Conservation (phyloP, 1,140 invertebrate genomes). For the Tetraneura akinire region DNA sequence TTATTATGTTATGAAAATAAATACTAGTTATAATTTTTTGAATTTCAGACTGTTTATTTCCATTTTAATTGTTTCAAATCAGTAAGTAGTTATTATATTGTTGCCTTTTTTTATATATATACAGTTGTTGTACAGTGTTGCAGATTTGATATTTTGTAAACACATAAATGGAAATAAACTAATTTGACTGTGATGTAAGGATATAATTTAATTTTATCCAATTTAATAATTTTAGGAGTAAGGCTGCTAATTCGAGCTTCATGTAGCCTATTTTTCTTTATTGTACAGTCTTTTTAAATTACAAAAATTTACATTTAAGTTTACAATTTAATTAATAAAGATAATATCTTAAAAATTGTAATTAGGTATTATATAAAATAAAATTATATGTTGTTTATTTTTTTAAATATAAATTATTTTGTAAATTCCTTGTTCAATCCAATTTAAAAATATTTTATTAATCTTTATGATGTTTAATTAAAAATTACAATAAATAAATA, state of each 20-base stretch:
- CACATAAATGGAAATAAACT: slow-evolving; percentile 45
- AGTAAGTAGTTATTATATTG: slow-evolving; percentile 42
- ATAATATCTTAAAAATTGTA: slow-evolving; percentile 34
- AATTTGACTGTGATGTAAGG: slow-evolving; percentile 46
- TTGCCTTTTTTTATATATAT: slow-evolving; percentile 45
- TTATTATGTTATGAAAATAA: slow-evolving; percentile 36
- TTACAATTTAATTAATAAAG: neutral
- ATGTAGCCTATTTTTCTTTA: slow-evolving; percentile 44
- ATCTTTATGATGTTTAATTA: no score
- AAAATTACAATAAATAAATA: no score
- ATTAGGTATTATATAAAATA: slow-evolving; percentile 19
- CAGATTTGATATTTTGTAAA: slow-evolving; percentile 42
- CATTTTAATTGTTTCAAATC: slow-evolving; percentile 21
- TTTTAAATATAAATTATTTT: neutral
- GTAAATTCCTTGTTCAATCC: neutral
- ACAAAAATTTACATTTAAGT: slow-evolving; percentile 32
- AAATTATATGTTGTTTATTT: slow-evolving; percentile 49
- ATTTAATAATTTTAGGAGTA: slow-evolving; percentile 46
- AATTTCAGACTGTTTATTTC: slow-evolving; percentile 46
- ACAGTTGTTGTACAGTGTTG: slow-evolving; percentile 48
- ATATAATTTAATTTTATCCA: slow-evolving; percentile 41
- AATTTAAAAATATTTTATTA: no score
- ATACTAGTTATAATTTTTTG: slow-evolving; percentile 9
- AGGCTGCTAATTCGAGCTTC: slow-evolving; percentile 49
- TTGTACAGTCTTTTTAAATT: slow-evolving; percentile 44